Base-by-base conservation (phyloP, 2,888 invertebrate genomes). In the Chloroclysta siterata region DNA sequence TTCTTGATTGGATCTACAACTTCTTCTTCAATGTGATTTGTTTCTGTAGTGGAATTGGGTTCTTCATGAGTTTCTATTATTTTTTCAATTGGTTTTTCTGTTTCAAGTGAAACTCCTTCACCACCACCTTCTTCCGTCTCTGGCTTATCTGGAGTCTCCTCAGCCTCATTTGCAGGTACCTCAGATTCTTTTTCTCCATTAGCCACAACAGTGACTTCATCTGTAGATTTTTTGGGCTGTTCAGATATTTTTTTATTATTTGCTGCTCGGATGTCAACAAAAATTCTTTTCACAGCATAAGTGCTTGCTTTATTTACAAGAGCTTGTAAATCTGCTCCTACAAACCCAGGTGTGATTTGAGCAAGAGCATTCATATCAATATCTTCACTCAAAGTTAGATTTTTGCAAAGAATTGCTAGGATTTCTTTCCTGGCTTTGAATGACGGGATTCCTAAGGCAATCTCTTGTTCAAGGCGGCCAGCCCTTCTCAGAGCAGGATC, bases 381-480 rank as follows among this genome's bases (percentile, higher is more conserved):
- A 75, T 95, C 95, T 2, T 95, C 89, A 65, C 94, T 92, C 51
- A 98, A 85, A 58, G 94, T 94, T 60, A 98, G 89, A 57, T 95
- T 94, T 61, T 94, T 93, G 75, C 97, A 96, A 64, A 98, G 93
- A 71, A 94, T 93, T 64, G 89, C 84, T 55, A 99, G 87, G 67
- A 99, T 99, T 77, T 97, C 96, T 74, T 94, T 93, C 69, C 99
- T 94, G 4, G 98, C 95, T 71, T 95, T 94, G 72, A 96, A 95
- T 79, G 98, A 96, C 0, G 99, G 99, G 74, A 99, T 99, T 53
- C 99, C 99, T 57, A 99, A 92, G 52, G 96, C 95, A 48, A 99
- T 97, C 93, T 99, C 99, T 73, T 97, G 95, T 89, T 98, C 99
- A 79, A 99, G 98, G 42, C 99, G 95, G 0, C 98, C 99, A 6